Conservation (phyloP, 2,113 vertebrate genomes). For the Bolborhynchus lineola region DNA sequence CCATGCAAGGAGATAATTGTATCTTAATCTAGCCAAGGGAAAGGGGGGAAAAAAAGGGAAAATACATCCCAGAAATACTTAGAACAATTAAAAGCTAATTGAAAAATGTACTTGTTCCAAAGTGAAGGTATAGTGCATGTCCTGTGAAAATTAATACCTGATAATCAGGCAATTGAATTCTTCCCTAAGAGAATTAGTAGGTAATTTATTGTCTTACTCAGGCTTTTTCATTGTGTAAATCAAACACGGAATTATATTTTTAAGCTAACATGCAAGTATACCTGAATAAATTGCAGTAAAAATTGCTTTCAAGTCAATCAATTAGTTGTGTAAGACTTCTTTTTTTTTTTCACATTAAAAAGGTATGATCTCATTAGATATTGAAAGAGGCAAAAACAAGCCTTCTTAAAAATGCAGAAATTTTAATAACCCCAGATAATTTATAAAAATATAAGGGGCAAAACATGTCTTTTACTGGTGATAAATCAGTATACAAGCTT, state of each 20-base stretch:
- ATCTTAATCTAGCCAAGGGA: background rate
- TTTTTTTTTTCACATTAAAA: background rate
- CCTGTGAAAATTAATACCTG: background rate
- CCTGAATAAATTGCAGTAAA: background rate
- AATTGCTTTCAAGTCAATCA: background rate
- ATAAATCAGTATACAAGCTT: conserved; percentile 1
- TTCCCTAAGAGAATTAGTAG: background rate
- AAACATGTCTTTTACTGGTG: background rate
- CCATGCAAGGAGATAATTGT: background rate
- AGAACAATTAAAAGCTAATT: background rate
- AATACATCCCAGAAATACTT: background rate
- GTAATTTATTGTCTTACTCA: background rate
- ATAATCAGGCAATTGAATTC: background rate
- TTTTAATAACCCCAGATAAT: background rate
- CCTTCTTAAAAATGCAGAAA: background rate
- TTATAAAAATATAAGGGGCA: background rate
- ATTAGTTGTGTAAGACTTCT: background rate
- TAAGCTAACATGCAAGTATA: background rate
- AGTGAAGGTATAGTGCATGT: background rate
- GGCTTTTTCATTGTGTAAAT: background rate
- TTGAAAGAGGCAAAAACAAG: background rate
- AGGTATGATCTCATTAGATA: background rate
- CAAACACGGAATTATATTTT: background rate
- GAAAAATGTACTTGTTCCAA: background rate
- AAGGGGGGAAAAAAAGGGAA: background rate